Percentiles rank a stretch among this genome's conserved stretches.
phyloP scores from a whole-genome alignment of 2,888 invertebrate genomes.

The Colostygia pectinataria region DNA sequence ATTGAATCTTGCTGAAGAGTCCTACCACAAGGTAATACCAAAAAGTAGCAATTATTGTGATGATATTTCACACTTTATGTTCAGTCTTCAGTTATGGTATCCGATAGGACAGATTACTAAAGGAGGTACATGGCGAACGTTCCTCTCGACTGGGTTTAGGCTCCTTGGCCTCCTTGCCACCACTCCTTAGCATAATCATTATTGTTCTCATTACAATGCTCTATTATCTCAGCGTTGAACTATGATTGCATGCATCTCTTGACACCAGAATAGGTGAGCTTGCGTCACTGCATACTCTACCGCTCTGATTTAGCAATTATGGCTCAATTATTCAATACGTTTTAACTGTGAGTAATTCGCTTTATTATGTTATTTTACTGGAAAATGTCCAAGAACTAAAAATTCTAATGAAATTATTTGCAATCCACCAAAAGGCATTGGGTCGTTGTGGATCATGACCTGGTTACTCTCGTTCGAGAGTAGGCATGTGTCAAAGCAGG shows the following conservation, averaged over 20 bases:
- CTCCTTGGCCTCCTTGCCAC: slow-evolving; percentile 16
- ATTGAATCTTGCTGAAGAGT: no score
- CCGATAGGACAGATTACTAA: background rate
- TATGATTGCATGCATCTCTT: slow-evolving; percentile 4
- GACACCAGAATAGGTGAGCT: slow-evolving; percentile 27
- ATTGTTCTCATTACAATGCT: slow-evolving; percentile 21
- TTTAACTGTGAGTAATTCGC: background rate
- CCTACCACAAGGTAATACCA: no score
- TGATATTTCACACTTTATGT: no score
- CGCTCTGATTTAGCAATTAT: background rate
- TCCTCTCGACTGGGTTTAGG: slow-evolving; percentile 7
- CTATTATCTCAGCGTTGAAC: background rate
- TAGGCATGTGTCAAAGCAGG: no score
- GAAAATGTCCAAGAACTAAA: no score
- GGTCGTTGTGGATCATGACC: no score
- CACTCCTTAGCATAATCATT: background rate
- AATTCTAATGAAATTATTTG: no score
- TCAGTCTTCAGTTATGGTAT: no score
- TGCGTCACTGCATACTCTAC: slow-evolving; percentile 16
- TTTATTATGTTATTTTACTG: background rate
- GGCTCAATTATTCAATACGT: no score
- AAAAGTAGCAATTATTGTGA: no score
- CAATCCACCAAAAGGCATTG: no score
- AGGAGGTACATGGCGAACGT: background rate
- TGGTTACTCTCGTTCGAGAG: no score